Evolutionary conservation across 1,140 invertebrate species (phyloP).

Genomic region (Eubasilissa regina): DNA sequence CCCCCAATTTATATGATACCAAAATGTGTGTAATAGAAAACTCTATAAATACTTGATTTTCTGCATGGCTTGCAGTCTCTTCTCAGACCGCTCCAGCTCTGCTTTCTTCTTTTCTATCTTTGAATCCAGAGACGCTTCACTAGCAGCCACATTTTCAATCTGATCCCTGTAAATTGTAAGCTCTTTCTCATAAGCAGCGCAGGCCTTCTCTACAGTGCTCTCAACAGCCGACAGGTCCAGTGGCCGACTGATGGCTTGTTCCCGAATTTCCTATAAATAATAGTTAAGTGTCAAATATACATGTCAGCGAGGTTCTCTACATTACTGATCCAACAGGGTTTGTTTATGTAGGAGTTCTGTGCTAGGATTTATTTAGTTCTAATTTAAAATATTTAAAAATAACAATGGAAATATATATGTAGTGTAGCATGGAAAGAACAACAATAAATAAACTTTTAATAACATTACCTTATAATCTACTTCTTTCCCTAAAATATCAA

Average conservation of each 20-base stretch:
- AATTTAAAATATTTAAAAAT: no score
- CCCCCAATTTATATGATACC: neutral
- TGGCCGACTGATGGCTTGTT: conserved; percentile 75
- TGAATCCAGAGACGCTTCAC: conserved; percentile 88
- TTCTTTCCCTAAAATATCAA: conserved; percentile 93
- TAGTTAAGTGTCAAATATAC: no score
- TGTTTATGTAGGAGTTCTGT: no score
- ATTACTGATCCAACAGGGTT: no score
- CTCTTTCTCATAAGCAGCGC: conserved; percentile 79
- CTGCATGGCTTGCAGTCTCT: conserved; percentile 92
- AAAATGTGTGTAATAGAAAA: neutral
- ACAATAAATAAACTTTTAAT: no score
- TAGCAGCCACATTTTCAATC: conserved; percentile 88
- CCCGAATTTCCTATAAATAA: conserved; percentile 65
- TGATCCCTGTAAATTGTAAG: conserved; percentile 81
- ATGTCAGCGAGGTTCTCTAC: no score
- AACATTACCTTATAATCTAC: conserved; percentile 82
- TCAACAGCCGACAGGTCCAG: conserved; percentile 91
- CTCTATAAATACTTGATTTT: conserved; percentile 83
- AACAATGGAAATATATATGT: no score
- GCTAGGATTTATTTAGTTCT: no score
- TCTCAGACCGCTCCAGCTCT: conserved; percentile 94
- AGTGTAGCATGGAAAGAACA: no score
- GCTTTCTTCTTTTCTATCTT: conserved; percentile 93
- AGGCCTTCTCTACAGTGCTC: conserved; percentile 78